Evolutionary conservation across 2,888 invertebrate genomes (phyloP).

Genomic region (Nemotelus nigrinus): DNA sequence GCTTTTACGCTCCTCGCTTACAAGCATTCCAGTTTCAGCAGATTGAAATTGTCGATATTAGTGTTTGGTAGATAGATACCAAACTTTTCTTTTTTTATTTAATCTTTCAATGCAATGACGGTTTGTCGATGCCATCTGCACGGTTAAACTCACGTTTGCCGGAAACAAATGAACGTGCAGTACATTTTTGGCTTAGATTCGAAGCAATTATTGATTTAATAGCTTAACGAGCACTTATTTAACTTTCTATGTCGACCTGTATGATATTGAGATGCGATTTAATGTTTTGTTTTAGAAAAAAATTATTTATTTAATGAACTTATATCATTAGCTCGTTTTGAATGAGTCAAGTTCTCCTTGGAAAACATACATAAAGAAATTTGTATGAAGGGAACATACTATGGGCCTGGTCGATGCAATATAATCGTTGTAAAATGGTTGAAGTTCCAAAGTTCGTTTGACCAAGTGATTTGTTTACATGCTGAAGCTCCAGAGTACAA

Average conservation of each 20-base stretch:
- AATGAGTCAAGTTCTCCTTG: neutral
- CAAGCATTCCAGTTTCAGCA: too few relatives aligned
- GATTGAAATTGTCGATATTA: too few relatives aligned
- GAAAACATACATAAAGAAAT: neutral
- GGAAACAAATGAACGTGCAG: too few relatives aligned
- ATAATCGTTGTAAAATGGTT: neutral
- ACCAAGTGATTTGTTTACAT: neutral
- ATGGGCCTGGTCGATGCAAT: slow-evolving; percentile 26
- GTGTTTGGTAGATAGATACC: too few relatives aligned
- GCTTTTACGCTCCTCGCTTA: too few relatives aligned
- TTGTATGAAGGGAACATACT: neutral
- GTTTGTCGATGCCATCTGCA: too few relatives aligned
- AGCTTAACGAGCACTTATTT: neutral
- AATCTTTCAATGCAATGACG: too few relatives aligned
- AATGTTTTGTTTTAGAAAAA: neutral
- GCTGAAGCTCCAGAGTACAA: neutral
- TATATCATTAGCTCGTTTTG: neutral
- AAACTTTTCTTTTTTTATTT: too few relatives aligned
- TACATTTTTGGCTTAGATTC: too few relatives aligned
- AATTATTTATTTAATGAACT: neutral
- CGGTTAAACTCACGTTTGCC: too few relatives aligned
- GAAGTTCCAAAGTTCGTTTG: neutral
- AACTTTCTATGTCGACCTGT: slow-evolving; percentile 1
- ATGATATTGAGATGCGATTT: slow-evolving; percentile 19
- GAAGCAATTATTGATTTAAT: neutral